Conservation (phyloP, 2,888 invertebrate species). For the Drosophila neutralis region DNA sequence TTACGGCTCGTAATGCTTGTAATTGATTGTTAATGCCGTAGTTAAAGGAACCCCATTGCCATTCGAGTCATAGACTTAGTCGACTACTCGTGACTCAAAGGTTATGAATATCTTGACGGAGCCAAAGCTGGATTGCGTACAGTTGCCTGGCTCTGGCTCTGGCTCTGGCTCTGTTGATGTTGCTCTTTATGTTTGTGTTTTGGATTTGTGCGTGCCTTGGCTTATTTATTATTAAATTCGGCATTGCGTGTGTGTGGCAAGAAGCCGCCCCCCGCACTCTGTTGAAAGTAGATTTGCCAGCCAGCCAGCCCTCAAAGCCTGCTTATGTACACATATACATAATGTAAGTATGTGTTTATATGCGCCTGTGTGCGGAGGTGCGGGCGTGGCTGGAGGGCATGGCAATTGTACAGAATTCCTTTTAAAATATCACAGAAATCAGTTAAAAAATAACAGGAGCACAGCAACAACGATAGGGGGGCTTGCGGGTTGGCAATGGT, state of each 20-base stretch:
- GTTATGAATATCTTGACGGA: constrained; percentile 27
- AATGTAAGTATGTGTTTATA: constrained; percentile 2
- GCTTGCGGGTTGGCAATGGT: background rate
- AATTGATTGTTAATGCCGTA: constrained; percentile 71
- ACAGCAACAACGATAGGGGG: background rate
- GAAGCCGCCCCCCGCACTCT: constrained; percentile 8
- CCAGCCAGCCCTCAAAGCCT: background rate
- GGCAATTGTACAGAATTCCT: constrained; percentile 50
- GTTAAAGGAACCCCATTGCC: constrained; percentile 56
- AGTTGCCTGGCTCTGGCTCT: constrained; percentile 3
- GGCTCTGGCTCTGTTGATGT: background rate
- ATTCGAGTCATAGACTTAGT: constrained; percentile 5
- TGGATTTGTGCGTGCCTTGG: constrained; percentile 54
- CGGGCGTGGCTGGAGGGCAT: constrained; percentile 3
- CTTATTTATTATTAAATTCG: constrained; percentile 62
- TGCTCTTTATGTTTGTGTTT: constrained; percentile 19
- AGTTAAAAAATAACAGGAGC: constrained; percentile 46
- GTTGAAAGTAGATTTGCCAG: constrained; percentile 10
- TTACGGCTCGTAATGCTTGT: constrained; percentile 71
- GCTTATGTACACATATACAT: background rate
- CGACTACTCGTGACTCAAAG: constrained; percentile 14
- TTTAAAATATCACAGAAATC: constrained; percentile 54
- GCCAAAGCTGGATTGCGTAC: constrained; percentile 8
- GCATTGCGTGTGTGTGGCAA: constrained; percentile 47
- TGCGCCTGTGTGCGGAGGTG: background rate